Base-by-base conservation (phyloP, 2,113 vertebrate genomes). In the Rhinogobius similis region DNA sequence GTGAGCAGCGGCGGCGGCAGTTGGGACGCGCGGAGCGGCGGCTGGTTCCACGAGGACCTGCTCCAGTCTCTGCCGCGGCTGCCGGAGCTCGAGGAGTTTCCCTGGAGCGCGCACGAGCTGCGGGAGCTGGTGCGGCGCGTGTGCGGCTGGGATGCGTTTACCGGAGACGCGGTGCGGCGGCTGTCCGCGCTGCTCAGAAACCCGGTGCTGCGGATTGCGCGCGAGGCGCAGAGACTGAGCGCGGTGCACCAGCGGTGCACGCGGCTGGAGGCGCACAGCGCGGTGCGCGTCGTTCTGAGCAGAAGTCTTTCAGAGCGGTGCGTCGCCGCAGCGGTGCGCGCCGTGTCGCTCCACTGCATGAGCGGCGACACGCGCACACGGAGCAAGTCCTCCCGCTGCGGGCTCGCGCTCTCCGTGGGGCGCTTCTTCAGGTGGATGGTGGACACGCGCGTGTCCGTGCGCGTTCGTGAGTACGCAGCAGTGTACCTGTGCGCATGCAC, bases 381-480 rank as follows among this genome's bases (percentile, higher is more conserved):
- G 12, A 93, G 96, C 23, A 94, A 96, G 65, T 97, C 97, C 0
- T 89, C 94, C 5, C 92, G 96, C 26, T 98, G 96, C n/a, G 95
- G 94, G 24, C 94, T 99, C 76, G 84, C 89, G 52, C 93, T 98
- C 11, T 95, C 95, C 0, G 96, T 96, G 72, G 96, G 96, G 0
- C 94, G 95, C 72, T 97, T 99, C 67, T 97, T 97, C 92, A 93
- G 96, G 86, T 98, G 97, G 97, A 98, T 98, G 97, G 95, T 97
- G 88, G 97, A 98, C 62, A 95, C 97, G 0, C 94, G 96, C 75
- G 94, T 99, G 81, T 96, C 97, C 0, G 95, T 96, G 58, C 94
- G 96, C 67, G 93, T 99, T 58, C 96, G 98, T 27, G 96, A 97
- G 65, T 95, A 96, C 29, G 96, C 96, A 0, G 96, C 96, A 53